Evolutionary conservation across 2,888 invertebrate species (phyloP).

Genomic region (Apodemia mormo): DNA sequence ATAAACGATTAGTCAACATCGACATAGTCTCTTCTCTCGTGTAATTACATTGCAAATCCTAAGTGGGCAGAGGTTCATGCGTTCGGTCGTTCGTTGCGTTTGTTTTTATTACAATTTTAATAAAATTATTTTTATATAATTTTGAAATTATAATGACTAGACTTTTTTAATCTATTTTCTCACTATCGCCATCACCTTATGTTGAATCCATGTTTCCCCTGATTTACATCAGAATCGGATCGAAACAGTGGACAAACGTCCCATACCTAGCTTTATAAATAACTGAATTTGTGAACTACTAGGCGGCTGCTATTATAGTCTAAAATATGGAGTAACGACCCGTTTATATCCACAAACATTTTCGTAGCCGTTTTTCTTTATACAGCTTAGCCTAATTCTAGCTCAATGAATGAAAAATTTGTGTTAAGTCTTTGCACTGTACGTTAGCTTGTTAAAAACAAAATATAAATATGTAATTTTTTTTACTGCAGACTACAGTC

Average conservation of each 20-base stretch:
- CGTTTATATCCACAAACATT: conserved; percentile 31
- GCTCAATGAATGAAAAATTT: conserved; percentile 15
- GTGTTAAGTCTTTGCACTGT: conserved; percentile 4
- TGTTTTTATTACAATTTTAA: too few relatives aligned
- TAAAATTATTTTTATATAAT: too few relatives aligned
- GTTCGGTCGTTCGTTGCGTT: too few relatives aligned
- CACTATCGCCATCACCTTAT: too few relatives aligned
- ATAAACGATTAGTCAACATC: too few relatives aligned
- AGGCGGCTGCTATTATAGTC: conserved; percentile 49
- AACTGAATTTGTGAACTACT: conserved; percentile 61
- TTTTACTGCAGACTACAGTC: too few relatives aligned
- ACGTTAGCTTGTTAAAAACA: background rate
- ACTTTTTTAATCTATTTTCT: too few relatives aligned
- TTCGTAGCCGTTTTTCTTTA: conserved; percentile 9
- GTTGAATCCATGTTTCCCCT: background rate
- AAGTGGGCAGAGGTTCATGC: too few relatives aligned
- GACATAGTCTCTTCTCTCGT: too few relatives aligned
- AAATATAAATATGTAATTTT: too few relatives aligned
- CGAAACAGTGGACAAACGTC: background rate
- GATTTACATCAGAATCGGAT: background rate
- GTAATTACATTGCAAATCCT: too few relatives aligned
- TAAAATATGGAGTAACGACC: conserved; percentile 39
- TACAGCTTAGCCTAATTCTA: conserved; percentile 1
- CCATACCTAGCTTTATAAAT: conserved; percentile 57
- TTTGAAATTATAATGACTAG: too few relatives aligned